Base-by-base conservation (phyloP, 2,797 vertebrate genomes). In the Sebastes jordani region DNA sequence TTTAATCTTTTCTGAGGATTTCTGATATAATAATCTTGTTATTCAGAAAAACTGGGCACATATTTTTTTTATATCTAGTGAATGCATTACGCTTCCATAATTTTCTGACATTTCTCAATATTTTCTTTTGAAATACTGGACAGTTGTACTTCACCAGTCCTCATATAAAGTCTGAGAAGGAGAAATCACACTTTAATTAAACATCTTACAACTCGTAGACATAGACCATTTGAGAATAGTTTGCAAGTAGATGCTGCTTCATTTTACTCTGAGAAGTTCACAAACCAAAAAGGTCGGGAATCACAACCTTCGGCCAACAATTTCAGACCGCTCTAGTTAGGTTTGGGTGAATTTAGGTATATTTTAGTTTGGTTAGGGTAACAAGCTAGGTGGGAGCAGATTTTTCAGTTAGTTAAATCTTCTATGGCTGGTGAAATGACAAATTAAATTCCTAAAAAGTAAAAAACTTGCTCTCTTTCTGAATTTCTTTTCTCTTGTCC, bases 391-490 rank as follows among this genome's bases (percentile, higher is more conserved):
- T 7, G 25, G 38, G 22, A 61, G 10, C 27, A 9, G 9, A 20
- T 58, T 8, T 46, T 20, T 64, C 11, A 49, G 46, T 20, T 20
- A n/a, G 61, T 36, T 2, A 14, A 63, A 52, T 58, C 5, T 20
- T 49, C n/a, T 2, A 23, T 0, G 2, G 13, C 0, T n/a, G 8
- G 20, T 29, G 3, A 38, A 71, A n/a, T n/a, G 1, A 16, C 8
- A 36, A 7, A 34, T 32, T 6, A 9, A 58, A 58, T 7, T 36
- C 9, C 20, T 27, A 2, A 30, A 62, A 55, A 1, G 46, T 22
- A 25, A 27, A 4, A 63, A 16, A 38, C 25, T 9, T 70, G 16
- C 27, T 11, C 30, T 23, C 18, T 25, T 34, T 3, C 11, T 11
- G 25, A 13, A 16, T 18, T 23, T 27, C 27, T 32, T 27, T 27